A percentile compares a stretch with the other conserved stretches of the same genome.
phyloP scores from a whole-genome alignment of 35 echinoderm and acorn worm species.

The Heliocidaris erythrogramma region DNA sequence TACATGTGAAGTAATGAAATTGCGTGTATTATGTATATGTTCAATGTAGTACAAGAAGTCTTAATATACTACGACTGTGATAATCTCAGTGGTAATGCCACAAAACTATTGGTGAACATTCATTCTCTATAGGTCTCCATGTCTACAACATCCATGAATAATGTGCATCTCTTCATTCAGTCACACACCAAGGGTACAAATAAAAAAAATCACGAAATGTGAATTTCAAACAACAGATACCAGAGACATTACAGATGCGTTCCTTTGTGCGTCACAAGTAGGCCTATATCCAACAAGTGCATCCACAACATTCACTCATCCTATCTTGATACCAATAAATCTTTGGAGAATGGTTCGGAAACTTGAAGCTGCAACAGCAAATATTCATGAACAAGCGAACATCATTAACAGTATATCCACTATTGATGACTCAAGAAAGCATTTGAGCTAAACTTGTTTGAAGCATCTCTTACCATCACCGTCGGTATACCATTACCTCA shows the following conservation, averaged over 20 bases:
- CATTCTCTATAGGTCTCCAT: not conserved
- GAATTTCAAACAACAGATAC: too few relatives aligned
- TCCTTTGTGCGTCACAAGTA: not conserved
- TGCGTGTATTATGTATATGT: not conserved
- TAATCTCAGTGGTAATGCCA: not conserved
- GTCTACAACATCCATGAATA: not conserved
- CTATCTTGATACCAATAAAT: not conserved
- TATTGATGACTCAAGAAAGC: not conserved
- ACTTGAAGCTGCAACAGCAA: not conserved
- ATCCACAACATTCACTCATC: not conserved
- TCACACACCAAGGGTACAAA: not conserved
- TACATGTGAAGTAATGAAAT: not conserved
- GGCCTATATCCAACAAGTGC: not conserved
- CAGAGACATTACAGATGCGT: not conserved
- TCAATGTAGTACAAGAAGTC: not conserved
- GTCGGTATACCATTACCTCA: not conserved
- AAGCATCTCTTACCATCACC: not conserved
- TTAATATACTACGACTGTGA: not conserved
- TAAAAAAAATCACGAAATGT: not conserved
- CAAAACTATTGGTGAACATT: not conserved
- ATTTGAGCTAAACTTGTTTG: not conserved
- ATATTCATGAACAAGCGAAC: not conserved
- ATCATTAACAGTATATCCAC: not conserved
- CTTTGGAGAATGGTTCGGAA: not conserved
- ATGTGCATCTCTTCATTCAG: not conserved